phyloP scores from a whole-genome alignment of 2,888 invertebrate genomes.

The Galeopsomyia nigrocyanea region DNA sequence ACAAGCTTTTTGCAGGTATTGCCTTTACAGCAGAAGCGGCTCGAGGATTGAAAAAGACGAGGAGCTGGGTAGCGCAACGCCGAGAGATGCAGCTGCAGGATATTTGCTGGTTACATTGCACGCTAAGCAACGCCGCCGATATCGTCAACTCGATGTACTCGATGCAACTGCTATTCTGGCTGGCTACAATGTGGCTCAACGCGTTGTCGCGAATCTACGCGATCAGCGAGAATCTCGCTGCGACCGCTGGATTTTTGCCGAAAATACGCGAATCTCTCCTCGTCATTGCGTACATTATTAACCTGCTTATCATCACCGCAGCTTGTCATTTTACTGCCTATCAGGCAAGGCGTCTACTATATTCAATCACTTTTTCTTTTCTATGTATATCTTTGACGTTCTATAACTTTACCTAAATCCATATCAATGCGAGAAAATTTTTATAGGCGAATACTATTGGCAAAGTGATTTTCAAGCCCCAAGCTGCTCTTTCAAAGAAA shows the following conservation, averaged over 20 bases:
- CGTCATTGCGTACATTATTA: constrained; percentile 47
- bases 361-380: too few species aligned
- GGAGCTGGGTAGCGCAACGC: neutral
- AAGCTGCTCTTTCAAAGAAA: constrained; percentile 32
- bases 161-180: constrained; percentile 54
- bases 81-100: constrained; percentile 51
- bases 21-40: too few species aligned
- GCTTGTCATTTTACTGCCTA: constrained; percentile 53
- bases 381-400: too few species aligned
- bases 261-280: constrained; percentile 51
- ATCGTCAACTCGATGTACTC: constrained; percentile 55
- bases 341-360: constrained; percentile 46
- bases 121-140: constrained; percentile 53
- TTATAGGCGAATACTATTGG: constrained; percentile 44
- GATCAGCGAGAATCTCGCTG: constrained; percentile 44
- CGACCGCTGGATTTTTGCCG: constrained; percentile 15
- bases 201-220: constrained; percentile 55
- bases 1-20: too few species aligned
- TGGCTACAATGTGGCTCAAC: constrained; percentile 53
- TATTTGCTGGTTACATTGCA: constrained; percentile 55
- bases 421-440: too few species aligned
- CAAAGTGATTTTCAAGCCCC: constrained; percentile 41
- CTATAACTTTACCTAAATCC: too few species aligned
- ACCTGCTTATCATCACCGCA: constrained; percentile 51
- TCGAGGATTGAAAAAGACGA: too few species aligned